These are phyloP conservation scores for Tragelaphus buxtoni DNA, from an alignment of 2,113 vertebrate genomes.

Conservation along the genomic window DNA sequence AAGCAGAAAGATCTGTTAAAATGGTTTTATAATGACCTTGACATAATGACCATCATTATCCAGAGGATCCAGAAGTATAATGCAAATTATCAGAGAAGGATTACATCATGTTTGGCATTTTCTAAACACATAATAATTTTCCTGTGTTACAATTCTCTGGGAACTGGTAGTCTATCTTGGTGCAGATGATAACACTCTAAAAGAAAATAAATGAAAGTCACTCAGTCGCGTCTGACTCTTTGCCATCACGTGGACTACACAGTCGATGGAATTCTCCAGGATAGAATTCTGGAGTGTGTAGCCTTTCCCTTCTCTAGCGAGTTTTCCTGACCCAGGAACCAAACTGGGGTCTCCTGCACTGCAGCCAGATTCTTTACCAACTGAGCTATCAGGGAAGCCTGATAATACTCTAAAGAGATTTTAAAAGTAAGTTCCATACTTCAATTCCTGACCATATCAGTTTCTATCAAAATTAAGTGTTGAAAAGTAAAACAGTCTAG, in stretches of 20 bases:
- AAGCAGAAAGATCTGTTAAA: not conserved
- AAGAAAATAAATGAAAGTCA: not conserved
- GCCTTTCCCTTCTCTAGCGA: not conserved
- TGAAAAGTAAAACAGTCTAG: not conserved
- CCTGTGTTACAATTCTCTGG: not conserved
- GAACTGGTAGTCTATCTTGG: not conserved
- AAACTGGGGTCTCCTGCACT: not conserved
- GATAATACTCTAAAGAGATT: not conserved
- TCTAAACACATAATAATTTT: not conserved
- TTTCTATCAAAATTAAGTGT: not conserved
- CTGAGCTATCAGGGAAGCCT: not conserved
- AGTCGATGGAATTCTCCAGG: not conserved
- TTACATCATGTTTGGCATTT: not conserved
- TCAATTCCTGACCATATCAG: not conserved
- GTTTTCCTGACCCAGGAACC: not conserved
- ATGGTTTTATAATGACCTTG: not conserved
- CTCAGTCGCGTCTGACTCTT: not conserved
- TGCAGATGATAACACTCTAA: not conserved
- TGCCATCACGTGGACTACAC: not conserved
- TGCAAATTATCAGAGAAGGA: conserved; percentile 9
- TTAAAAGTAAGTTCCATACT: not conserved
- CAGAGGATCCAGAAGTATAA: not conserved
- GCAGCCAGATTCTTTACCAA: not conserved
- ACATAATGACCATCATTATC: not conserved
- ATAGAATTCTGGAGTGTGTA: not conserved